phyloP scores from a whole-genome alignment of 2,797 vertebrate species.

The Oryzias dopingdopingensis region DNA sequence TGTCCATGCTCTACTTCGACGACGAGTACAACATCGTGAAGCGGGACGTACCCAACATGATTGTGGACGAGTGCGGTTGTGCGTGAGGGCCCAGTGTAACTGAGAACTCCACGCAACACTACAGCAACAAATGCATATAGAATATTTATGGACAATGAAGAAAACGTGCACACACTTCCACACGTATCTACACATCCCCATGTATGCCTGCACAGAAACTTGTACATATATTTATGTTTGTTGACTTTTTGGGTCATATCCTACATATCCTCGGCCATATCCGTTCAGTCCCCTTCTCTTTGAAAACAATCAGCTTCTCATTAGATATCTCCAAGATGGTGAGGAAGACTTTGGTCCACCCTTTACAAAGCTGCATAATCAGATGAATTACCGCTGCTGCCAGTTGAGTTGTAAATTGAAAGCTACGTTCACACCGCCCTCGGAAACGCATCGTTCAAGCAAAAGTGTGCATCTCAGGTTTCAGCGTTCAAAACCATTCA shows the following conservation, averaged over 20 bases:
- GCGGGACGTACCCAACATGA: conserved; percentile 98
- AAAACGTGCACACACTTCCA: conserved; percentile 36
- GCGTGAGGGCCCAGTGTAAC: conserved; percentile 77
- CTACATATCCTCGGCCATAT: background rate
- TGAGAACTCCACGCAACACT: conserved; percentile 32
- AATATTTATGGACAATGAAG: conserved; percentile 73
- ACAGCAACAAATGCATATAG: conserved; percentile 36
- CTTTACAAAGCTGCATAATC: conserved; percentile 18
- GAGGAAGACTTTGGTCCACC: conserved; percentile 20
- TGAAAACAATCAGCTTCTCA: conserved; percentile 37
- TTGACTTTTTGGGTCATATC: conserved; percentile 63
- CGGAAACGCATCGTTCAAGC: too few relatives aligned
- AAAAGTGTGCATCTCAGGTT: too few relatives aligned
- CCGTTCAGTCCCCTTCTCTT: conserved; percentile 20
- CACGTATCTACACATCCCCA: conserved; percentile 49
- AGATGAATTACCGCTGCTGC: too few relatives aligned
- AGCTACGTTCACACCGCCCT: too few relatives aligned
- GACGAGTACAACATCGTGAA: conserved; percentile 99
- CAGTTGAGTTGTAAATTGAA: too few relatives aligned
- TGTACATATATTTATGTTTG: conserved; percentile 85
- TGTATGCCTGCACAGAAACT: conserved; percentile 67
- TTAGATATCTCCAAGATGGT: conserved; percentile 28
- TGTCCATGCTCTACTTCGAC: conserved; percentile 99
- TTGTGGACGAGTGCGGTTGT: conserved; percentile 98
- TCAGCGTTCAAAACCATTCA: too few relatives aligned